Base-by-base conservation (phyloP, 2,797 vertebrate species). In the Craterocephalus amniculus region DNA sequence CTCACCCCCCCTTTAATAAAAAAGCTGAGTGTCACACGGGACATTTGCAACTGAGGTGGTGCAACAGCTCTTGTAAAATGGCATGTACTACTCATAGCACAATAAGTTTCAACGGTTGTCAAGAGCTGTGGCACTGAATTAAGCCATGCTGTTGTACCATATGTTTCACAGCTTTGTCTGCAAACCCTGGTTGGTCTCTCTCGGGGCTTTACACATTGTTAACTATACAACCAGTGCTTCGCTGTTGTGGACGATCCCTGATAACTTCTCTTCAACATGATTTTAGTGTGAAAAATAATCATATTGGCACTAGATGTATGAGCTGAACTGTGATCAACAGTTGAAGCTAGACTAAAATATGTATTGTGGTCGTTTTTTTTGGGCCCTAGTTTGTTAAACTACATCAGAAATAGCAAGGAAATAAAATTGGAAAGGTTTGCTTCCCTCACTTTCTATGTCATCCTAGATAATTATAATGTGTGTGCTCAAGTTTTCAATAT, bases 191-290 rank as follows among this genome's bases (percentile, higher is more conserved):
- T 82, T 82, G 82, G 73, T 81, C 76, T 69, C 80, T 80, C 86
- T 90, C n/a, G n/a, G n/a, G n/a, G 86, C 78, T 88, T 87, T 84
- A 80, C 88, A 90, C 84, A 26, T 78, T 85, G 90, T 91, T 89
- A 88, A 85, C 69, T 43, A 40, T 66, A 76, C 48, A 79, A 74
- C 69, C 70, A 68, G 38, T 40, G 72, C 49, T 45, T 63, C 35
- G 32, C 59, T 35, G 63, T 66, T 65, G 24, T 20, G 20, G 58
- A 40, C 58, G 70, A 67, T 65, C 73, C 67, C 65, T 29, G 0
- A n/a, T 57, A 56, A 80, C 57, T 58, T 73, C 27, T 68, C 35
- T 8, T 29, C 29, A 72, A 66, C 22, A 3, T 56, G 38, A 72
- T 49, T 27, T 59, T n/a, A 49, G 56, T 64, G 35, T 29, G 49